These are phyloP conservation scores for Sminthopsis crassicaudata DNA, from an alignment of 2,113 vertebrate genomes.

Conservation along the genomic window DNA sequence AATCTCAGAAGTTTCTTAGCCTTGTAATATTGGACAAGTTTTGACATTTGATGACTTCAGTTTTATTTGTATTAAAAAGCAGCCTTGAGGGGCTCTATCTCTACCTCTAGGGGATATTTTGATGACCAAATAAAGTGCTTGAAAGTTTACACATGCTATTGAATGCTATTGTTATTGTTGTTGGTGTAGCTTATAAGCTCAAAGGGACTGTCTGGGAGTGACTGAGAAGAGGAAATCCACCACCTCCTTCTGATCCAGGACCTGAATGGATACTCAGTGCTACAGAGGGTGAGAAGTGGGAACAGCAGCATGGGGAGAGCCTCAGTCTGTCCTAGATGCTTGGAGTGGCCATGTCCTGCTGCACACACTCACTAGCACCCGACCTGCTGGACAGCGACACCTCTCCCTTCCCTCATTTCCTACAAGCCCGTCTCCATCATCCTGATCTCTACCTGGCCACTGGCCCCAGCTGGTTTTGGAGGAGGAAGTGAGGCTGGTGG, in stretches of 20 bases:
- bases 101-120: background rate
- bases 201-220: background rate
- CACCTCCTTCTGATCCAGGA: background rate
- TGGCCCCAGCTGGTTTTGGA: too few relatives aligned
- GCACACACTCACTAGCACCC: rapidly evolving
- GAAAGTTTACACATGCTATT: background rate
- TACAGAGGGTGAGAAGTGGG: background rate
- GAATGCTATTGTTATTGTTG: background rate
- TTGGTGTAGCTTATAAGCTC: background rate
- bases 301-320: background rate
- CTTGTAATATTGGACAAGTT: background rate
- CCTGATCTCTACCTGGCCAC: too few relatives aligned
- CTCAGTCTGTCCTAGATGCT: background rate
- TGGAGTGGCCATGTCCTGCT: background rate
- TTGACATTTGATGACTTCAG: background rate
- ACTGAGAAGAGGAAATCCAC: background rate
- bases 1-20: background rate
- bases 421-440: background rate
- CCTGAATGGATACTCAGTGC: background rate
- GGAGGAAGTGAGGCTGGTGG: too few relatives aligned
- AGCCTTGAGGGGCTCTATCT: background rate
- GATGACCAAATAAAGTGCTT: background rate
- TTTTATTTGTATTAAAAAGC: background rate
- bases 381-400: background rate
- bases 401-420: background rate